Conservation (phyloP, 2,797 vertebrate genomes). For the Esox masquinongy region DNA sequence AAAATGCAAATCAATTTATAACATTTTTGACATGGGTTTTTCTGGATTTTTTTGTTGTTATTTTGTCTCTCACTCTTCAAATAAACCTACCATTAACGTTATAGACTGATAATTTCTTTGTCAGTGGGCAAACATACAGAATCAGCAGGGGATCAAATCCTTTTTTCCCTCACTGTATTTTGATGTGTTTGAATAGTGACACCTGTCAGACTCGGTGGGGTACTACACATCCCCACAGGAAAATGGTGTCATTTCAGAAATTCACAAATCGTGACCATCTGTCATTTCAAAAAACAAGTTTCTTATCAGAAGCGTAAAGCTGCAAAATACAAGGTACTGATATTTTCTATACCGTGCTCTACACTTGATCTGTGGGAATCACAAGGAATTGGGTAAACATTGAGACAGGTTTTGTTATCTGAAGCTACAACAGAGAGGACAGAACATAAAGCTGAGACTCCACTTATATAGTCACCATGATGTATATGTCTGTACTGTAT, state of each 20-base stretch:
- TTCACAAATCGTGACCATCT: neutral
- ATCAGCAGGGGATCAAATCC: no score
- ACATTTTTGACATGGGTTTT: no score
- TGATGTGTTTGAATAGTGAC: no score
- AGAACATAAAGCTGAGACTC: neutral
- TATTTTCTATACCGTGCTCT: neutral
- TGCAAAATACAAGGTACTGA: neutral
- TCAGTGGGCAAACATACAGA: no score
- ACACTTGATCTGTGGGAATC: neutral
- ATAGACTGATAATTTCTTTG: no score
- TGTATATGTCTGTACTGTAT: neutral
- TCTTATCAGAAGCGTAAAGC: neutral
- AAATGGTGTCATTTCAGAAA: neutral
- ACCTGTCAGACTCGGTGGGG: neutral
- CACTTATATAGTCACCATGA: neutral
- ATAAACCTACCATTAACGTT: no score
- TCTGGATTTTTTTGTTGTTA: no score
- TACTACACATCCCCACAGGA: neutral
- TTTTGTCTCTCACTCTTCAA: no score
- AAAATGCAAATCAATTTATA: no score
- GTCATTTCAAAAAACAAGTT: neutral
- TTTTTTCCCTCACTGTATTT: no score
- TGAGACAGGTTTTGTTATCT: neutral
- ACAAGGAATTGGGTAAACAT: neutral
- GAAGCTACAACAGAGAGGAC: neutral